Percentiles rank a stretch among this genome's conserved stretches.
Evolutionary conservation across 2,888 invertebrate genomes (phyloP).

Genomic region (Drosophila affinis): DNA sequence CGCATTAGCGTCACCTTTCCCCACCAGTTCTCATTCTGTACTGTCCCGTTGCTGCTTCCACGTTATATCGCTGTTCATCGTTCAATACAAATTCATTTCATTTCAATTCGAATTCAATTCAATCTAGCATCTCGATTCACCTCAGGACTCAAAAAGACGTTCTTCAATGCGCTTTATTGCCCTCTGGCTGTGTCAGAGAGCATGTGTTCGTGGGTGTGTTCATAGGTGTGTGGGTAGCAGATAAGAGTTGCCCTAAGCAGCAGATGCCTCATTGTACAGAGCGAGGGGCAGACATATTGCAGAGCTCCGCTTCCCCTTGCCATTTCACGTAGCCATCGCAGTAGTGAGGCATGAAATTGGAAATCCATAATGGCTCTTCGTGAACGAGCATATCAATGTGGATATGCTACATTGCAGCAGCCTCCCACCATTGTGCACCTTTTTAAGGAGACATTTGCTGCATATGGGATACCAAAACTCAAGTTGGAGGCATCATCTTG

Average conservation of each 20-base stretch:
- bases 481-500: too few relatives aligned
- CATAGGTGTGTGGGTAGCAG: too few relatives aligned
- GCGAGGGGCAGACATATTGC: conserved; percentile 1
- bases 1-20: conserved; percentile 39
- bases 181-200: conserved; percentile 26
- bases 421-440: conserved; percentile 10
- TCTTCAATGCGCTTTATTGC: conserved; percentile 70
- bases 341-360: conserved; percentile 71
- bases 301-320: conserved; percentile 43
- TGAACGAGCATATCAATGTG: conserved; percentile 35
- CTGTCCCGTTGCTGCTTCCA: neutral
- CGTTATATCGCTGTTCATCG: conserved; percentile 51
- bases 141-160: conserved; percentile 53
- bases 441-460: neutral
- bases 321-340: conserved; percentile 28
- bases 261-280: conserved; percentile 17
- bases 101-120: conserved; percentile 33
- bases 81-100: conserved; percentile 71
- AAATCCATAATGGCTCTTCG: conserved; percentile 64
- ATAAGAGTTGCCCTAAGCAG: conserved; percentile 44
- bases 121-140: conserved; percentile 43
- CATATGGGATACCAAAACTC: too few relatives aligned
- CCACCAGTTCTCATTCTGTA: neutral
- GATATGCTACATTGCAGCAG: conserved; percentile 5
- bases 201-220: neutral